Conservation (phyloP, 2,113 vertebrate genomes). For the Pagrus major region DNA sequence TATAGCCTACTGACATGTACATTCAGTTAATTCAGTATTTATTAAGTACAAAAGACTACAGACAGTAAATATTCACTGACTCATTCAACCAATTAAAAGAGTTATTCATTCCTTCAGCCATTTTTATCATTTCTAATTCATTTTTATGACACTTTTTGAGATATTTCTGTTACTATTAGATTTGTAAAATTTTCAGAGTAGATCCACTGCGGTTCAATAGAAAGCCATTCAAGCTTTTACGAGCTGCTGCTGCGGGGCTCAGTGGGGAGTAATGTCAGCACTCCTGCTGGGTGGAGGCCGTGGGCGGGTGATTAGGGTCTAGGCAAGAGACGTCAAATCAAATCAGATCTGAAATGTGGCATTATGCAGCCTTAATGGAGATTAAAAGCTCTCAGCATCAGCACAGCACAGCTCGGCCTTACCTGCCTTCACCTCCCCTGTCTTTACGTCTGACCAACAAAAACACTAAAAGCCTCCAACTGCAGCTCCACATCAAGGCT, state of each 20-base stretch:
- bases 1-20: too few relatives aligned
- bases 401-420: conserved; percentile 2
- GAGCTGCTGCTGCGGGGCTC: conserved; percentile 1
- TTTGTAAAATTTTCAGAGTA: neutral
- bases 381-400: conserved; percentile 72
- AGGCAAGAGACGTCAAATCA: conserved; percentile 69
- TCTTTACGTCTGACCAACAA: conserved; percentile 44
- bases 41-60: neutral
- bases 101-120: neutral
- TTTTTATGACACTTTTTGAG: neutral
- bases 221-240: conserved; percentile 30
- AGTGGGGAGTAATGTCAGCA: conserved; percentile 38
- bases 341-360: conserved; percentile 70
- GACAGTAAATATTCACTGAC: neutral
- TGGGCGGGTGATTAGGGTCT: conserved; percentile 49
- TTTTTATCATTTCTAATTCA: neutral
- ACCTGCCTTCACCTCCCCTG: conserved; percentile 48
- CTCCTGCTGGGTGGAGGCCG: conserved; percentile 32
- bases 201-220: conserved; percentile 1
- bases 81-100: neutral
- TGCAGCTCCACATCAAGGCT: conserved; percentile 36
- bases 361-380: conserved; percentile 74
- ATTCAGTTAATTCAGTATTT: too few relatives aligned
- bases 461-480: conserved; percentile 58
- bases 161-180: neutral